These are phyloP conservation scores for Aphis gossypii DNA, from an alignment of 1,140 invertebrate genomes.

Conservation along the genomic window DNA sequence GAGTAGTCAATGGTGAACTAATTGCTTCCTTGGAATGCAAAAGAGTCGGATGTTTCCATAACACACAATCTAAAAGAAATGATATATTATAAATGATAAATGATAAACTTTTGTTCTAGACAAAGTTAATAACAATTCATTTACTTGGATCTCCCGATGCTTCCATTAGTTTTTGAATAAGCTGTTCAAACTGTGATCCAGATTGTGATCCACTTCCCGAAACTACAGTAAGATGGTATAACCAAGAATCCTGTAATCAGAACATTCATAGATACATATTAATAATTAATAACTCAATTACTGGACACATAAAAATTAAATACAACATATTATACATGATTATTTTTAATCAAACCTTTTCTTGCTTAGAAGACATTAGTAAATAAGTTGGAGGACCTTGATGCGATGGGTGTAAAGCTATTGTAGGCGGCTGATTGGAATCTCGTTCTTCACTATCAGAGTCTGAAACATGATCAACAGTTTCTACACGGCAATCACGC, in stretches of 20 bases:
- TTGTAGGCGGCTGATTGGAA: slow-evolving; percentile 77
- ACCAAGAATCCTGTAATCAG: slow-evolving; percentile 81
- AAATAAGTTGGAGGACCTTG: slow-evolving; percentile 88
- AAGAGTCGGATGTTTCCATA: slow-evolving; percentile 92
- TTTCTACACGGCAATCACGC: slow-evolving; percentile 90
- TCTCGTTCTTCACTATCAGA: slow-evolving; percentile 89
- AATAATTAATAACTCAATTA: not conserved
- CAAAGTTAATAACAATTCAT: slow-evolving; percentile 61
- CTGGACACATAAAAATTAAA: not conserved
- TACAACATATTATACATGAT: not conserved
- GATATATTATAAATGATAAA: slow-evolving; percentile 54
- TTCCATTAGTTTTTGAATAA: slow-evolving; percentile 94
- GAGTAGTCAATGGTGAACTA: slow-evolving; percentile 81
- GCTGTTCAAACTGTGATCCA: slow-evolving; percentile 93
- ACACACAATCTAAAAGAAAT: slow-evolving; percentile 76
- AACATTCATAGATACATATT: not conserved
- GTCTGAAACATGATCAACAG: slow-evolving; percentile 90
- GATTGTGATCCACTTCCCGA: slow-evolving; percentile 88
- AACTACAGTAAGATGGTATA: slow-evolving; percentile 93
- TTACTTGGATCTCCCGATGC: slow-evolving; percentile 91
- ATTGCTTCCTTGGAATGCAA: slow-evolving; percentile 91
- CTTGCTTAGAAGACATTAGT: slow-evolving; percentile 85
- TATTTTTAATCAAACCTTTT: slow-evolving; percentile 66
- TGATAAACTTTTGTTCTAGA: not conserved
- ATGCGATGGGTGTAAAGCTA: slow-evolving; percentile 91